These are phyloP conservation scores for Aphidius colemani DNA, from an alignment of 2,888 invertebrate species.

Conservation along the genomic window DNA sequence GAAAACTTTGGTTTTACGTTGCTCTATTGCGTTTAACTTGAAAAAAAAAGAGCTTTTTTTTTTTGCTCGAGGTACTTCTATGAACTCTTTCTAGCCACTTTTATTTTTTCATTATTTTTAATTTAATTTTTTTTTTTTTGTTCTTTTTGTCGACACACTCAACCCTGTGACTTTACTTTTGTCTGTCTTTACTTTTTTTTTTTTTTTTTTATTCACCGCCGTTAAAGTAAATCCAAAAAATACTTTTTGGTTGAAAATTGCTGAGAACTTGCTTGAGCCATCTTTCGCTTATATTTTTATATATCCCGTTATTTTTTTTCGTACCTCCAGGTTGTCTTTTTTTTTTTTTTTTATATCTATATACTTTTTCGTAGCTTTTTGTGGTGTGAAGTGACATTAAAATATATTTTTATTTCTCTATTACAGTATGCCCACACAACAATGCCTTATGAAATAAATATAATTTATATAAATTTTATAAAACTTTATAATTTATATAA, in stretches of 20 bases:
- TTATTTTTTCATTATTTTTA: slow-evolving; percentile 14
- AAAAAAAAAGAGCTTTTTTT: slow-evolving; percentile 21
- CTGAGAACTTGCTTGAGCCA: background rate
- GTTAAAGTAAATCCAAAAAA: too few species aligned
- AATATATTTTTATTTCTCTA: too few species aligned
- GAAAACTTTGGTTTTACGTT: slow-evolving; percentile 4
- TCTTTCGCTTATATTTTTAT: background rate
- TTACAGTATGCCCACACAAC: too few species aligned
- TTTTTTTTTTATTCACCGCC: background rate
- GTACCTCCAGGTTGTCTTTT: too few species aligned
- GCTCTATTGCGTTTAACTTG: slow-evolving; percentile 22
- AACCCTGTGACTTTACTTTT: slow-evolving; percentile 16
- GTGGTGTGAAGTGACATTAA: too few species aligned
- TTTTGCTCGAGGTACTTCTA: slow-evolving; percentile 22
- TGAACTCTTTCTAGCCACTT: slow-evolving; percentile 11
- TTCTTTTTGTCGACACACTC: slow-evolving; percentile 12
- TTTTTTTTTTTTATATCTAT: too few species aligned
- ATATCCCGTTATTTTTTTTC: too few species aligned
- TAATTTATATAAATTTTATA: too few species aligned
- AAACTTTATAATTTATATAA: too few species aligned
- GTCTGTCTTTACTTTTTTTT: slow-evolving; percentile 9
- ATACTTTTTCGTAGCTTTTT: too few species aligned
- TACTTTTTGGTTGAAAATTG: too few species aligned
- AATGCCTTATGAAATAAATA: too few species aligned
- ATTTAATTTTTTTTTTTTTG: slow-evolving; percentile 19